Base-by-base conservation (phyloP, 2,888 invertebrate genomes). In the Drosophila greeni region DNA sequence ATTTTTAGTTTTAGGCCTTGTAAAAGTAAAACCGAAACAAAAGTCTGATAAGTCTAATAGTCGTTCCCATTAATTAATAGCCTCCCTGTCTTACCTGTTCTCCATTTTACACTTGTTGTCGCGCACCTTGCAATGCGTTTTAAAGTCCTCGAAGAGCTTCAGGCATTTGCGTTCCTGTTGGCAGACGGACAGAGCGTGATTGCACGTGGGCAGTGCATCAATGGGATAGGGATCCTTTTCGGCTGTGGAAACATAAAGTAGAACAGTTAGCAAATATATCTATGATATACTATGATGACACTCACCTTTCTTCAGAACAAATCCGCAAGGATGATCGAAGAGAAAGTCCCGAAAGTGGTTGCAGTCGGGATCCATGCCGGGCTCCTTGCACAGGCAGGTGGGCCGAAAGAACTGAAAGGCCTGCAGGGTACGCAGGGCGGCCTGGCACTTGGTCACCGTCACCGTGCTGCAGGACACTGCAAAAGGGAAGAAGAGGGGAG, bases 321-420 rank as follows among this genome's bases (percentile, higher is more conserved):
- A 95, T 86, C 95, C 94, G 91, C 97, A 97, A 70, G 96, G 96
- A 91, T 97, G 97, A 90, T 96, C 96, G 90, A 96, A 96, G 78
- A 97, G 92, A 89, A 96, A 96, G 91, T 96, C 95, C 87, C 95
- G 93, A 91, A 97, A 96, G 87, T 95, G 94, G 91, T 96, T 96
- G 90, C 96, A 97, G 86, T 96, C 95, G 71, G 95, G 95, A 89
- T 97, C 97, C 87, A 95, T 93, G 90, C 94, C 94, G 40, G 96
- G 96, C 87, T 96, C 96, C 80, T 94, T 93, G 90, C 97, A 97
- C 87, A 97, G 93, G 89, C 97, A 97, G 81, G 96, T 96, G 83
- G 96, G 96, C 88, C 94, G 94, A 91, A 97, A 97, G 92, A 95
- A 96, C 86, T 95, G 95, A 89, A 96, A 96, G 67, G 95, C 95